Conservation (phyloP, 2,888 invertebrate genomes). For the Drosophila lutescens region DNA sequence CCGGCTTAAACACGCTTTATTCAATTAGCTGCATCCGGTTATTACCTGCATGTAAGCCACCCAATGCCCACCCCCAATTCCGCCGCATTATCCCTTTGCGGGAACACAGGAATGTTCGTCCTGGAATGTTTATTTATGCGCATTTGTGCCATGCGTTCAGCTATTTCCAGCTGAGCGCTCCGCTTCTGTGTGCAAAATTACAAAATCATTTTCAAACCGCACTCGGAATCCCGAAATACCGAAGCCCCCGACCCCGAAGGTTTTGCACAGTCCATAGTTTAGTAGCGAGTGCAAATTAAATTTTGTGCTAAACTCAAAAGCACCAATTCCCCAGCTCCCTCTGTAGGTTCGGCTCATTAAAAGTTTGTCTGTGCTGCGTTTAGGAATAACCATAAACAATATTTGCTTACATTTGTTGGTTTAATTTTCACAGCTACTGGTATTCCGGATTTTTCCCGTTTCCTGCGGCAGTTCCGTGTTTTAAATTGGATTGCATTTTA, state of each 20-base stretch:
- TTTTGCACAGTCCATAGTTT: conserved; percentile 21
- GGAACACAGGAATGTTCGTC: conserved; percentile 35
- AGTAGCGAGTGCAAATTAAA: conserved; percentile 65
- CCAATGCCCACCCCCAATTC: neutral
- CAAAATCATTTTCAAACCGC: conserved; percentile 77
- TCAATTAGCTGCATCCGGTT: conserved; percentile 79
- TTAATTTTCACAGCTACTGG: neutral
- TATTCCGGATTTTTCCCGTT: neutral
- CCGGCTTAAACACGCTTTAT: conserved; percentile 71
- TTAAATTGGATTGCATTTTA: conserved; percentile 48
- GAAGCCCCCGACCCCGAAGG: neutral
- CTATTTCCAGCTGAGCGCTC: conserved; percentile 76
- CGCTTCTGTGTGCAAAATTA: conserved; percentile 71
- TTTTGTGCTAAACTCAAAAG: conserved; percentile 47
- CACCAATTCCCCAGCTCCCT: conserved; percentile 9
- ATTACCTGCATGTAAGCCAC: conserved; percentile 66
- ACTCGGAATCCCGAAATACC: conserved; percentile 29
- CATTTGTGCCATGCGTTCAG: conserved; percentile 61
- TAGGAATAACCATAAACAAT: conserved; percentile 49
- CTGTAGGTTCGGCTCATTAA: conserved; percentile 61
- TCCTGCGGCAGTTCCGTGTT: neutral
- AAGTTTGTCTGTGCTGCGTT: conserved; percentile 52
- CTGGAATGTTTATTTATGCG: conserved; percentile 65
- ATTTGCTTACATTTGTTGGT: conserved; percentile 50
- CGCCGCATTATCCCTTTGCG: conserved; percentile 45